Evolutionary conservation across 2,113 vertebrate species (phyloP).

Genomic region (Pseudolaguvia tuberculata): DNA sequence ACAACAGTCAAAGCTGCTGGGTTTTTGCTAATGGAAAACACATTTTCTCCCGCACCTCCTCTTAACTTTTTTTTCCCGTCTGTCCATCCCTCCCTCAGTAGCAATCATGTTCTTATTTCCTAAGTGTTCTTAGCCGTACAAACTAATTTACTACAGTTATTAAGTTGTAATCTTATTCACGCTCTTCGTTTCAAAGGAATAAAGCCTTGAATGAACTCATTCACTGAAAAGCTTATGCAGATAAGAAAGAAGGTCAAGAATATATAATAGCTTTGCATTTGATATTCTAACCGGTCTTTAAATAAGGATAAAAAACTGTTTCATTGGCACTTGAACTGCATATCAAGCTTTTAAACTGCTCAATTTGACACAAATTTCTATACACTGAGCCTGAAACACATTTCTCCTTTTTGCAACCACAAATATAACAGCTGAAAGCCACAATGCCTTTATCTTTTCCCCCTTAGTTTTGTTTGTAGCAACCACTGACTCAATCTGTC

Average conservation of each 20-base stretch:
- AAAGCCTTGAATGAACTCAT: constrained; percentile 11
- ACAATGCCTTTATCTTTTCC: not conserved
- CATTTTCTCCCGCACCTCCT: constrained; percentile 56
- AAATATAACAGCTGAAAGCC: constrained; percentile 14
- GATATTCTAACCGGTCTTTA: not conserved
- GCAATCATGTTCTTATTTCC: constrained; percentile 63
- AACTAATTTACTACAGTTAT: constrained; percentile 36
- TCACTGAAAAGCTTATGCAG: constrained; percentile 38
- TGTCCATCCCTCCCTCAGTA: constrained; percentile 49
- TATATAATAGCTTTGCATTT: not conserved
- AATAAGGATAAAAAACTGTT: not conserved
- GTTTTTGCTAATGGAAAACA: constrained; percentile 70
- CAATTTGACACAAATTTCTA: not conserved
- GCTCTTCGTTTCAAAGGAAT: constrained; percentile 55
- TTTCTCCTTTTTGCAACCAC: constrained; percentile 30
- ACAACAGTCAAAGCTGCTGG: constrained; percentile 61
- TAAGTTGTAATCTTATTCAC: constrained; percentile 43
- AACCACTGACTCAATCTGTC: not conserved
- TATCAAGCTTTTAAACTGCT: not conserved
- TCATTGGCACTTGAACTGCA: not conserved
- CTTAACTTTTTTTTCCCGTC: constrained; percentile 46
- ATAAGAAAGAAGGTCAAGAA: constrained; percentile 8
- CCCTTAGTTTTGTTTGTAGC: not conserved
- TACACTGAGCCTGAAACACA: not conserved
- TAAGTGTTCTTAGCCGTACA: constrained; percentile 47